phyloP scores from a whole-genome alignment of 2,113 vertebrate species.

The Petroica traversi region DNA sequence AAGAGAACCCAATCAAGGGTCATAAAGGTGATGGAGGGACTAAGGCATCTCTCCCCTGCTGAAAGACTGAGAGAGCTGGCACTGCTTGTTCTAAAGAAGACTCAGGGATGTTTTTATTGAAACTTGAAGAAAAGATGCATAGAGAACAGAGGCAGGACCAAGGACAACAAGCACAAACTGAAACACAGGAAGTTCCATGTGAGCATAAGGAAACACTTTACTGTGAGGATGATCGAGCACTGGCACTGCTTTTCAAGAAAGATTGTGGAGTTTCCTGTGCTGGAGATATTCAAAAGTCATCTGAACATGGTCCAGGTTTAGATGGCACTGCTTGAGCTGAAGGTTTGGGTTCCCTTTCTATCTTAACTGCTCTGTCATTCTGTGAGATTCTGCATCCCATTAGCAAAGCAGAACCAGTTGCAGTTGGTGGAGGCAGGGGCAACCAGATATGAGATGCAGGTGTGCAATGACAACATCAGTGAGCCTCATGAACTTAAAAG shows the following conservation, averaged over 20 bases:
- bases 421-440: background rate
- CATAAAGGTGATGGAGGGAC: background rate
- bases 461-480: background rate
- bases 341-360: background rate
- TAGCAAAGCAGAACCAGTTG: background rate
- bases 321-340: background rate
- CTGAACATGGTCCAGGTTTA: background rate
- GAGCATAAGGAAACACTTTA: background rate
- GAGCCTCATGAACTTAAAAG: background rate
- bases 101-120: background rate
- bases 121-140: background rate
- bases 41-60: background rate
- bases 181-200: background rate
- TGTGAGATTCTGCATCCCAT: background rate
- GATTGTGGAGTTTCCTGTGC: fast-evolving
- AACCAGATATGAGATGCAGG: background rate
- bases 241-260: background rate
- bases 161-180: background rate
- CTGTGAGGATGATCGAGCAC: background rate
- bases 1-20: background rate
- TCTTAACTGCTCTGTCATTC: background rate
- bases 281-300: background rate
- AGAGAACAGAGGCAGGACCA: background rate
- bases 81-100: background rate
- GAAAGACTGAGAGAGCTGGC: background rate